Conservation (phyloP, 2,113 vertebrate genomes). For the Excalfactoria chinensis region DNA sequence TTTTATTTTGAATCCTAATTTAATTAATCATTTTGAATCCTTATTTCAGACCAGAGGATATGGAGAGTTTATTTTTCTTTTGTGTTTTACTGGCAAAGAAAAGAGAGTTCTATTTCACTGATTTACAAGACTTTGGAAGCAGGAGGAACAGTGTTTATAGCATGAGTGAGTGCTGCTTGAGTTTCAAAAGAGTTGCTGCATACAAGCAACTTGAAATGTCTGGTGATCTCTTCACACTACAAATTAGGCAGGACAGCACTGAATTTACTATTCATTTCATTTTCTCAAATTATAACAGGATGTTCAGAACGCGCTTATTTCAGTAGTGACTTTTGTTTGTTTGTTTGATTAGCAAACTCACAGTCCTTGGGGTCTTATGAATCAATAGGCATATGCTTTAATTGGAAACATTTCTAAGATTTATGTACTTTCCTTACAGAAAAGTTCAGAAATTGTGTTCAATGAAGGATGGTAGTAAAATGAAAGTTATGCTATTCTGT, state of each 20-base stretch:
- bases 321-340: background rate
- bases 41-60: background rate
- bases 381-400: background rate
- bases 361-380: background rate
- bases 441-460: background rate
- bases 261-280: background rate
- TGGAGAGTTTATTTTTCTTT: background rate
- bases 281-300: background rate
- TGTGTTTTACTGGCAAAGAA: background rate
- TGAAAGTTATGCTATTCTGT: background rate
- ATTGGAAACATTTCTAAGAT: background rate
- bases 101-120: background rate
- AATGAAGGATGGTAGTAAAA: background rate
- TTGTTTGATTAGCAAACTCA: constrained; percentile 2
- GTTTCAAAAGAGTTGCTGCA: background rate
- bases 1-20: constrained; percentile 19
- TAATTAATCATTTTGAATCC: constrained; percentile 2
- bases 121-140: background rate
- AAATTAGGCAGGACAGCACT: background rate
- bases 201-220: background rate
- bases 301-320: constrained; percentile 25
- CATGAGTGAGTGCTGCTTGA: background rate
- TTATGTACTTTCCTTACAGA: background rate
- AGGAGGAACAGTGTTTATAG: background rate
- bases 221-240: background rate